Conservation (phyloP, 2,113 vertebrate species). For the Archilochus colubris region DNA sequence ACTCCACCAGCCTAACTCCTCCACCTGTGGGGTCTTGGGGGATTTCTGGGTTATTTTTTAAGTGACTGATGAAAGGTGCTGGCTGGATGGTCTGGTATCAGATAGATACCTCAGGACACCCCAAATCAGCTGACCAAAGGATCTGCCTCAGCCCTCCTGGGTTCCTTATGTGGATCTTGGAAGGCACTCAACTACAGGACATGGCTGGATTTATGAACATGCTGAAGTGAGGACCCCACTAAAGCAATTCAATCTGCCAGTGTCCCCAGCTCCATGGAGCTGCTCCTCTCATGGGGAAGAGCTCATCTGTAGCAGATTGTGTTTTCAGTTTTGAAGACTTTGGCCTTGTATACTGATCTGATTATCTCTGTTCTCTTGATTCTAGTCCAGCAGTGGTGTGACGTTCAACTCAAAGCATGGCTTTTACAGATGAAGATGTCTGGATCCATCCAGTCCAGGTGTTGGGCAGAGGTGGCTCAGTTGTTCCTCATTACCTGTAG, state of each 20-base stretch:
- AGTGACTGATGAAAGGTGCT: background rate
- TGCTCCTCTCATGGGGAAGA: background rate
- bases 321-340: too few relatives aligned
- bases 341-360: background rate
- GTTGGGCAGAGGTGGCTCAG: background rate
- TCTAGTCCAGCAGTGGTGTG: rapidly evolving
- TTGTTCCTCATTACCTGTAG: background rate
- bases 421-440: background rate
- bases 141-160: background rate
- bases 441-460: background rate
- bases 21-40: background rate
- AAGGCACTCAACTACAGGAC: background rate
- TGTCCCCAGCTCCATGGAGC: background rate
- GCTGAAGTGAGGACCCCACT: background rate
- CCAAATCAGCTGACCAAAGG: background rate
- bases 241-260: background rate
- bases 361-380: background rate
- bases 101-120: background rate
- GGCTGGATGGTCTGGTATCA: background rate
- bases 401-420: background rate
- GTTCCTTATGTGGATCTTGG: background rate
- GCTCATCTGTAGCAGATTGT: too few relatives aligned
- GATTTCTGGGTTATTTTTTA: background rate
- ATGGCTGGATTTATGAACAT: rapidly evolving
- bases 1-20: background rate